phyloP scores from a whole-genome alignment of 2,797 vertebrate genomes.

The Numenius phaeopus region DNA sequence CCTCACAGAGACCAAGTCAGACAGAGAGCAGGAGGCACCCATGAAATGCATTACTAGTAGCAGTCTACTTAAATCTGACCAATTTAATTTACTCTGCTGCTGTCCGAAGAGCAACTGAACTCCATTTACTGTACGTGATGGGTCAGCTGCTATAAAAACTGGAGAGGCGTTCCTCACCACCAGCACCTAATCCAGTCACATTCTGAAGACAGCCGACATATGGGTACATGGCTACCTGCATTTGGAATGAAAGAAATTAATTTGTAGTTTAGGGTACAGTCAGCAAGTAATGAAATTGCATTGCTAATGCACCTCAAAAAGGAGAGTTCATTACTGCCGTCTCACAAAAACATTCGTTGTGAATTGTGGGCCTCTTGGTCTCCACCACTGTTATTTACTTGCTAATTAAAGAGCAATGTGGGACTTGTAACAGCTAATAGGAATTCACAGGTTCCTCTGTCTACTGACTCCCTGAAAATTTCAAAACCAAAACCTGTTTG shows the following conservation, averaged over 20 bases:
- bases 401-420: conserved; percentile 28
- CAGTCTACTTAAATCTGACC: not conserved
- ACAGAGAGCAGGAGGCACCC: not conserved
- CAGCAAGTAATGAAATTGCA: not conserved
- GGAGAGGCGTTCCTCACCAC: not conserved
- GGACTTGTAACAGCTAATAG: not conserved
- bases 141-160: not conserved
- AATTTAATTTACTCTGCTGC: conserved; percentile 12
- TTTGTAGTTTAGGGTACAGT: not conserved
- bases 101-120: not conserved
- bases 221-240: not conserved
- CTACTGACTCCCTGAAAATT: not conserved
- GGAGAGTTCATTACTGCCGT: not conserved
- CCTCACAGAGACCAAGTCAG: not conserved
- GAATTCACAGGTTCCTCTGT: not conserved
- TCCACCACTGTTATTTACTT: not conserved
- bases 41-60: not conserved
- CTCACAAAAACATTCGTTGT: not conserved
- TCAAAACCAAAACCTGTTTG: not conserved
- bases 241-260: not conserved
- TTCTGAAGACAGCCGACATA: not conserved
- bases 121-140: not conserved
- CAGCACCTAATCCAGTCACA: not conserved
- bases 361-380: not conserved
- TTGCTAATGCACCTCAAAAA: not conserved